Base-by-base conservation (phyloP, 1,140 invertebrate genomes). In the Dendrolimus kikuchii region DNA sequence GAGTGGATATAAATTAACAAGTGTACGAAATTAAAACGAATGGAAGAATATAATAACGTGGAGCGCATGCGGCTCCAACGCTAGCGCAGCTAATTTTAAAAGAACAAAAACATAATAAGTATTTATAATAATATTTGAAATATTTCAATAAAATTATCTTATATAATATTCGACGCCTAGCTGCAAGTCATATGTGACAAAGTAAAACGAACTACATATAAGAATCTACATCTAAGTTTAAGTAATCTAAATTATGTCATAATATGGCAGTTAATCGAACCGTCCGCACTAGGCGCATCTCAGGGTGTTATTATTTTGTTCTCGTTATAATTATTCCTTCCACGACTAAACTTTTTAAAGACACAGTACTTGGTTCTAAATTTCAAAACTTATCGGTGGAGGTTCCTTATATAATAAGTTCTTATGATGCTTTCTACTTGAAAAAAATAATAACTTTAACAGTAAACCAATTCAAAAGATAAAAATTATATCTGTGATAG, bases 251-350 rank as follows among this genome's bases (percentile, higher is more conserved):
- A 79, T 70, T 86, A 86, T 81, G 82, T 82, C 74, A 81, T 86
- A 86, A 86, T 86, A 86, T 86, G 82, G 82, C 82, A 86, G 82
- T 86, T 83, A 80, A 71, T 77, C 76, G 74, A 86, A 84, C 77
- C 77, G 78, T 83, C 74, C 71, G 78, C 75, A 74, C 74, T 79
- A 74, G 72, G 77, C 78, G 77, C 78, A 66, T 68, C 64, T 68
- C 66, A 66, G 62, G 62, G 66, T 23, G 23, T 23, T 23, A 3
- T 48, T 8, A 48, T 38, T 3, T 9, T 51, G 45, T 23, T 23
- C 23, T 23, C 23, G 23, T 23, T 23, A 23, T 3, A 23, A 23
- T 23, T 23, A 23, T 23, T 23, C 23, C 23, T 23, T 23, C 23
- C 23, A 23, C 23, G 23, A 40, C 52, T 6, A 6, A n/a, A 53